These are phyloP conservation scores for Phragmatobia fuliginosa DNA, from an alignment of 2,888 invertebrate genomes.

Conservation along the genomic window DNA sequence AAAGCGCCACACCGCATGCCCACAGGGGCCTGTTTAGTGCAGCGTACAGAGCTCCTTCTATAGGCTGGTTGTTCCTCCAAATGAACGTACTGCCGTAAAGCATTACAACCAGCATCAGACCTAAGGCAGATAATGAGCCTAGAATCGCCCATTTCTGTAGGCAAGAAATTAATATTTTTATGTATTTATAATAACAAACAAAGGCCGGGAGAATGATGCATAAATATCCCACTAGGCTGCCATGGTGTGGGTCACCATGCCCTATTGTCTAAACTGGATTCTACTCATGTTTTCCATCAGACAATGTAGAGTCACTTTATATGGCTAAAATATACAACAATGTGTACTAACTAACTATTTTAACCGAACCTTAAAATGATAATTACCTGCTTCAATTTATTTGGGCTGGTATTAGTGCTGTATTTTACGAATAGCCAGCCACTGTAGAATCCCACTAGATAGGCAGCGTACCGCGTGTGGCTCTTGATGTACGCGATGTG, in stretches of 20 bases:
- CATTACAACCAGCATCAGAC: constrained; percentile 79
- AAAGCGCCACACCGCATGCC: constrained; percentile 79
- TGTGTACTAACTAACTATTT: no score
- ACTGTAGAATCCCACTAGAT: constrained; percentile 86
- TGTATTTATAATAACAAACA: neutral
- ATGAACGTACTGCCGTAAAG: constrained; percentile 83
- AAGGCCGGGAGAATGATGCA: no score
- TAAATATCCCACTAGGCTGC: no score
- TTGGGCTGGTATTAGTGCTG: constrained; percentile 53
- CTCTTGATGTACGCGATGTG: constrained; percentile 86
- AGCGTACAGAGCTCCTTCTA: constrained; percentile 86
- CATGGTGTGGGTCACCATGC: no score
- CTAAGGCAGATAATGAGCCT: constrained; percentile 71
- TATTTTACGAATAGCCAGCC: constrained; percentile 76
- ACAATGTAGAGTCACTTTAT: no score
- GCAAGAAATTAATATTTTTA: neutral
- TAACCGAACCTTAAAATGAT: no score
- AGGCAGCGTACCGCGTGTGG: constrained; percentile 87
- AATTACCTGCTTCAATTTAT: constrained; percentile 63
- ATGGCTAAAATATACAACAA: no score
- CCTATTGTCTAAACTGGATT: no score
- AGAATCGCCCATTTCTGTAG: constrained; percentile 82
- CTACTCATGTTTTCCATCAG: no score
- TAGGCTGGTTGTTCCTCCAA: constrained; percentile 78
- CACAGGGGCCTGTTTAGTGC: constrained; percentile 86